A percentile compares a stretch with the other conserved stretches of the same genome.
Evolutionary conservation across 2,113 vertebrate species (phyloP).

Genomic region (Perognathus longimembris): DNA sequence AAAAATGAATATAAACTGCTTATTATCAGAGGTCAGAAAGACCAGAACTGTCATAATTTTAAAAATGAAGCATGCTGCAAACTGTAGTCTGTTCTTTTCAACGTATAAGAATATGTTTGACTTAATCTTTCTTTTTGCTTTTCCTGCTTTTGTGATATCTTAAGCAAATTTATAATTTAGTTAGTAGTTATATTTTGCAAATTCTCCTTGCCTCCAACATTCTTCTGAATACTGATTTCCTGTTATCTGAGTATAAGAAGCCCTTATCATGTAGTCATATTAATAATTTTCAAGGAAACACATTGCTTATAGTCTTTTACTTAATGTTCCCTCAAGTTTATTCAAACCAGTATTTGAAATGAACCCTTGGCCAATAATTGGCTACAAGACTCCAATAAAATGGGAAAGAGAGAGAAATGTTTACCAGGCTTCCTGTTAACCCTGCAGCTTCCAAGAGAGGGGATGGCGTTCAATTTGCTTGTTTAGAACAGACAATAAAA

Average conservation of each 20-base stretch:
- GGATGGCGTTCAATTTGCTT: neutral
- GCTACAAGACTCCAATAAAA: neutral
- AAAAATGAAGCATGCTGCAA: conserved; percentile 18
- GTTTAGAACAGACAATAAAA: neutral
- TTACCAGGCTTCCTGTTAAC: neutral
- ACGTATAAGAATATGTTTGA: neutral
- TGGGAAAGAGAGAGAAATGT: neutral
- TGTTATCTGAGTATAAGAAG: neutral
- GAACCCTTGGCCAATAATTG: neutral
- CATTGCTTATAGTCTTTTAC: neutral
- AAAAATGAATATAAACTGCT: conserved; percentile 57
- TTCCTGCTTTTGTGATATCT: conserved; percentile 31
- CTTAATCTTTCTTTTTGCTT: conserved; percentile 39
- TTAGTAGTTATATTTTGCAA: conserved; percentile 51
- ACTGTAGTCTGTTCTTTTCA: neutral
- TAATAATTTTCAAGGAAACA: conserved; percentile 11
- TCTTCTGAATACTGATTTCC: neutral
- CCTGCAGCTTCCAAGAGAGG: conserved; percentile 21
- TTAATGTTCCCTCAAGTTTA: neutral
- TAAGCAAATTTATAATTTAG: conserved; percentile 57
- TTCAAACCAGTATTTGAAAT: neutral
- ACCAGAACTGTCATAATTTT: conserved; percentile 28
- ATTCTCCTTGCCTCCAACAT: fast-evolving
- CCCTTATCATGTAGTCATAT: neutral
- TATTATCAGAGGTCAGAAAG: neutral